Evolutionary conservation across 2,797 vertebrate genomes (phyloP), one percentile per base, ranked within the genome.

Genomic region (Typhlichthys eigenmanni): DNA sequence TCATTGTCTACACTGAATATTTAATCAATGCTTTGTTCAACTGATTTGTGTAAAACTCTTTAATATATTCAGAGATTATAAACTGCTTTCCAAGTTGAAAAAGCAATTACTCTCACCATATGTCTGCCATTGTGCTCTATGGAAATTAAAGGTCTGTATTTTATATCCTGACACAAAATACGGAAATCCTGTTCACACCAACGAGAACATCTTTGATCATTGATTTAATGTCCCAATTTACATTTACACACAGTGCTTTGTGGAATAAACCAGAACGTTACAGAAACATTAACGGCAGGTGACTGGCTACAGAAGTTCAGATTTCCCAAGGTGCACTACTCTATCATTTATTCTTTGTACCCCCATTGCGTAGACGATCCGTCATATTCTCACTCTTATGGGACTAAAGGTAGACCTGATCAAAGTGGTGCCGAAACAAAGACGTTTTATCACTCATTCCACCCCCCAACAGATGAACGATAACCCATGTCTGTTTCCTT

Each of bases 401-500:
- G 68, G 72, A 17, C 58, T 13, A 58, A 58, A 89, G 87, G 82
- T 82, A 74, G 70, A 83, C 38, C 60, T 75, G 79, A 91, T 92
- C 87, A 91, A 91, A 89, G 88, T 29, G 0, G 4, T n/a, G 57
- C 72, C 64, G 11, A 55, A 79, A 75, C 81, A 66, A 76, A 66
- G 79, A 79, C 74, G 56, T 88, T 91, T 89, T 90, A 91, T 85
- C 70, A n/a, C 69, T 69, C 73, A 43, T 43, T 77, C 55, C 55
- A 55, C 72, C 86, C 83, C 75, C 65, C 78, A 72, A 74, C 58
- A 38, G 62, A 84, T 83, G 86, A 74, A 87, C 83, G 80, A 79
- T 70, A 74, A 80, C 80, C 78, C 62, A 84, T 86, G 89, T 89
- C 85, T 89, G 89, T 85, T 89, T 86, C 79, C 72, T 82, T 75